Base-by-base conservation (phyloP, 2,113 vertebrate species). In the Mola mola region DNA sequence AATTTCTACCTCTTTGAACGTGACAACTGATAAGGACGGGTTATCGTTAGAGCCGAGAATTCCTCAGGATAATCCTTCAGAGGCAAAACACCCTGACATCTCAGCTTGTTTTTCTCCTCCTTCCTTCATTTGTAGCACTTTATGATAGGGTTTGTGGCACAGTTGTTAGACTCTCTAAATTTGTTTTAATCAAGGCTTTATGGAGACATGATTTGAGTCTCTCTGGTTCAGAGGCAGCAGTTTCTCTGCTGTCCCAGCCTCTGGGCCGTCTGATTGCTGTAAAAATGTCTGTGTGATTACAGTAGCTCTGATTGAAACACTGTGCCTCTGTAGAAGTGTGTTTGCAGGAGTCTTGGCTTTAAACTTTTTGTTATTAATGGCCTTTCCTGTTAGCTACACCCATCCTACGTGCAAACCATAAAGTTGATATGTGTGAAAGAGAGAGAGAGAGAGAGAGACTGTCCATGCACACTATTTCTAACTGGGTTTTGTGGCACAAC, bases 181-280 rank as follows among this genome's bases (percentile, higher is more conserved):
- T 78, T 82, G 44, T 82, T 88, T 83, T 89, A 91, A 88, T 92
- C 82, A 89, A 89, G 83, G 67, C 79, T 87, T 87, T 72, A 82
- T 34, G 76, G 73, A 83, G 79, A 82, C 70, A 55, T 75, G 75
- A 88, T 88, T 88, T 80, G 61, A 81, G 78, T 82, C 47, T 78
- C 66, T 81, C 53, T 61, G 72, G 68, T 78, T 90, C 62, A 72
- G 57, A 78, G 61, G 67, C 66, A 55, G 55, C 68, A 15, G 58
- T 70, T 64, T 75, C 47, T 62, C 17, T 44, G 44, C 51, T 52
- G 57, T 65, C 58, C 47, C 41, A 44, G 41, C 17, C 52, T 72
- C 36, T 49, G 40, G 58, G 53, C 59, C 31, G 25, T 67, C 65
- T 84, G 80, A 88, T 79, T 87, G 78, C 66, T 25, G 56, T 69